phyloP scores from a whole-genome alignment of 2,797 vertebrate species.

The Chiloscyllium punctatum region DNA sequence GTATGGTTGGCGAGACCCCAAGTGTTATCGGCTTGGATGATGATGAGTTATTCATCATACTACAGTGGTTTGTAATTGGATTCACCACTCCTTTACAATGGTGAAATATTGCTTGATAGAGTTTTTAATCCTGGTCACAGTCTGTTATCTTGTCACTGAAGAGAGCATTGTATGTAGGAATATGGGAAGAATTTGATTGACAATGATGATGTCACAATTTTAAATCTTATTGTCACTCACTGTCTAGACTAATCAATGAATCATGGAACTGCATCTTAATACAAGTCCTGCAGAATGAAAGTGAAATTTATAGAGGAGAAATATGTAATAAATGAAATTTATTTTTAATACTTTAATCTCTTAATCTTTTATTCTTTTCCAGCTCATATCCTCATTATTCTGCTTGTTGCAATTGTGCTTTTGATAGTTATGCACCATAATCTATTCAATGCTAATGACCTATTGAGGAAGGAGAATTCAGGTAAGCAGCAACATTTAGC shows the following conservation, averaged over 20 bases:
- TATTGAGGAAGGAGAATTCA: conserved; percentile 73
- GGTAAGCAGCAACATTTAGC: conserved; percentile 56
- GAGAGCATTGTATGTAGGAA: not conserved
- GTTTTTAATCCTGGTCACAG: not conserved
- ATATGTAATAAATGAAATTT: conserved; percentile 33
- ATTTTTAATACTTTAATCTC: conserved; percentile 32
- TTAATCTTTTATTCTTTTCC: conserved; percentile 49
- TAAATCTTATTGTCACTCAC: not conserved
- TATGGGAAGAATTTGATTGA: not conserved
- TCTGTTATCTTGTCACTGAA: not conserved
- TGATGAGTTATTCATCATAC: not conserved
- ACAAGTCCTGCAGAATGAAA: not conserved
- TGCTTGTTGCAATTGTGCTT: conserved; percentile 77
- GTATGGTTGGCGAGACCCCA: not conserved
- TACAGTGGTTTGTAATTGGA: not conserved
- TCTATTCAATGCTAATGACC: conserved; percentile 81
- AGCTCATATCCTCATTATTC: conserved; percentile 83
- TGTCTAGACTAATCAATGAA: not conserved
- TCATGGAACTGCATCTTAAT: too few species aligned
- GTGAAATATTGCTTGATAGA: not conserved
- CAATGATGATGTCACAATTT: not conserved
- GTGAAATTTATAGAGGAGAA: not conserved
- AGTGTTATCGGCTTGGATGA: not conserved
- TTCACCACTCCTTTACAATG: not conserved
- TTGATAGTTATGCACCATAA: conserved; percentile 84